Conservation (phyloP, 2,797 vertebrate species). For the Tenualosa ilisha region DNA sequence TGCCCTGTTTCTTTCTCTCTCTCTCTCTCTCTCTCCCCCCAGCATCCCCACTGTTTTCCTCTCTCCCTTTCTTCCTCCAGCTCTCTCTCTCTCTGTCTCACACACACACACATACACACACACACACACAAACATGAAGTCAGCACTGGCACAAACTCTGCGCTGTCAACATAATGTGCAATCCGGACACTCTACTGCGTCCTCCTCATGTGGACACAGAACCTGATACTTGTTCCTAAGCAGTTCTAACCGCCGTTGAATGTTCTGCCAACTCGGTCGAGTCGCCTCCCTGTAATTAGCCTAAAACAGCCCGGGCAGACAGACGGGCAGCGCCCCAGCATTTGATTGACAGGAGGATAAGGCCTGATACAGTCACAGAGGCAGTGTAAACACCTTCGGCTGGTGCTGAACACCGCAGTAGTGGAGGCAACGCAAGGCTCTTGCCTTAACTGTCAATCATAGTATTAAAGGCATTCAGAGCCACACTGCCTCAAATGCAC, state of each 20-base stretch:
- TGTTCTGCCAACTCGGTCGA: neutral
- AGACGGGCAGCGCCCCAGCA: conserved; percentile 37
- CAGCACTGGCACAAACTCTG: neutral
- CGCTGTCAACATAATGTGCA: neutral
- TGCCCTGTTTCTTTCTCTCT: neutral
- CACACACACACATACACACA: neutral
- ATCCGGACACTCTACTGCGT: neutral
- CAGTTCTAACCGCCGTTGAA: neutral
- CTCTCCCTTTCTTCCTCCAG: neutral
- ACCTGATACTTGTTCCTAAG: neutral
- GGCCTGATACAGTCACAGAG: conserved; percentile 52
- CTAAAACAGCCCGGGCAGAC: conserved; percentile 49
- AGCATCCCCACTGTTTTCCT: too few relatives aligned
- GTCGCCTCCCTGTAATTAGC: conserved; percentile 51
- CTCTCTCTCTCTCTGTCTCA: neutral
- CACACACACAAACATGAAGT: neutral
- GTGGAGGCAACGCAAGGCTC: conserved; percentile 51
- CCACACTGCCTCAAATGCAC: neutral
- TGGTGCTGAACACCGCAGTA: conserved; percentile 51
- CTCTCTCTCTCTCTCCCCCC: conserved; percentile 24
- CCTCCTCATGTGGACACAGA: neutral
- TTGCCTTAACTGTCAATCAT: conserved; percentile 63
- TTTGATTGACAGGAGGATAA: conserved; percentile 66
- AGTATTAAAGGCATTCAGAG: conserved; percentile 52
- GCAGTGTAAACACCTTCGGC: conserved; percentile 58